These are phyloP conservation scores for Australoheros facetus DNA, from an alignment of 2,797 vertebrate species.

Conservation along the genomic window DNA sequence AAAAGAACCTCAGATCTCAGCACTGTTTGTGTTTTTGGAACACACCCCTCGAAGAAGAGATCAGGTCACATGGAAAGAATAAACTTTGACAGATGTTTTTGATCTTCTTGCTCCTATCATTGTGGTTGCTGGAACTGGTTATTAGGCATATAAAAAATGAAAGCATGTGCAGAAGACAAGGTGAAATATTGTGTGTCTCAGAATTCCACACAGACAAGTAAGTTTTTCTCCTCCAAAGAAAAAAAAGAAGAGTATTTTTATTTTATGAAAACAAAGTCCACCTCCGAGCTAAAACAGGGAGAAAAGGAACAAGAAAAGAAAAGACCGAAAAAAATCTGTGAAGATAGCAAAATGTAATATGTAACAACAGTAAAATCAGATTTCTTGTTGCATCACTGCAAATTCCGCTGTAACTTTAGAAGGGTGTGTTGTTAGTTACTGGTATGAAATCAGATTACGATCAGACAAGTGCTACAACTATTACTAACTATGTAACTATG, in stretches of 20 bases:
- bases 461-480: neutral
- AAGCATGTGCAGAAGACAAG: neutral
- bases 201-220: neutral
- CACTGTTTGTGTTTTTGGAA: neutral
- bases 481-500: too few relatives aligned
- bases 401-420: neutral
- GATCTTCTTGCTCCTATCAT: conserved; percentile 1
- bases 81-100: neutral
- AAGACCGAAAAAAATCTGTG: neutral
- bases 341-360: neutral
- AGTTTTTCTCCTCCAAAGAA: conserved; percentile 12
- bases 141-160: neutral
- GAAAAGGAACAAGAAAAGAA: neutral
- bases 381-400: neutral
- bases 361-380: neutral
- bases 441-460: neutral
- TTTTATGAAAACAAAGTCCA: conserved; percentile 57
- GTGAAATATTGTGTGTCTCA: neutral
- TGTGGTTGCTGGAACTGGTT: neutral
- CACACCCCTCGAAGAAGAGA: neutral
- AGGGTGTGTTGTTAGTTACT: neutral
- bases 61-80: neutral
- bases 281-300: neutral
- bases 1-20: neutral
- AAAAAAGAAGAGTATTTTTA: conserved; percentile 2